phyloP scores from a whole-genome alignment of 2,888 invertebrate genomes.

The Spisula subtruncata region DNA sequence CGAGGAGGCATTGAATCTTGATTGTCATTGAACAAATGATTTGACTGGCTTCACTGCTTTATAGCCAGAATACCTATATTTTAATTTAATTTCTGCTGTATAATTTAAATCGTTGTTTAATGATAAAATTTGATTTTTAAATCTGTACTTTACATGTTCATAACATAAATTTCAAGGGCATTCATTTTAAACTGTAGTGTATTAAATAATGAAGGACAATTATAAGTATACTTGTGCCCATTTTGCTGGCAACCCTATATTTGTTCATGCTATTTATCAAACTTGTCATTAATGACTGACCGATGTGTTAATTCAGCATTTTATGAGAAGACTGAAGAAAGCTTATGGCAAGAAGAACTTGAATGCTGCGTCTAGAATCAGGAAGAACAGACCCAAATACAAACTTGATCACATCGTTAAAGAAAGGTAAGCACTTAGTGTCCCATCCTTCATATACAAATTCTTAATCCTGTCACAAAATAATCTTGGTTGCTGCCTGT shows the following conservation, averaged over 20 bases:
- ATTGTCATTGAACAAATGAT: not conserved
- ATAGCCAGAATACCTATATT: too few species aligned
- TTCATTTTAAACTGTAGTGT: too few species aligned
- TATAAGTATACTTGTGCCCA: too few species aligned
- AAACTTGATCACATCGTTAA: conserved; percentile 98
- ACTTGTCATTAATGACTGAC: not conserved
- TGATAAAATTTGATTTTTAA: too few species aligned
- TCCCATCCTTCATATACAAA: not conserved
- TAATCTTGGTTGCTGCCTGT: not conserved
- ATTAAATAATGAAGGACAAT: too few species aligned
- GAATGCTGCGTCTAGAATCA: conserved; percentile 92
- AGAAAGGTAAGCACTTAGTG: conserved; percentile 90
- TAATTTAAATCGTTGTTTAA: too few species aligned
- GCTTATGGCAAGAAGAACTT: conserved; percentile 95
- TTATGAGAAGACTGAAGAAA: conserved; percentile 90
- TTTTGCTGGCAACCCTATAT: too few species aligned
- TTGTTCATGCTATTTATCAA: not conserved
- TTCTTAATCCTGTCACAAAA: not conserved
- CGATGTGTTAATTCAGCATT: conserved; percentile 81
- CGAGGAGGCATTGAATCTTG: not conserved
- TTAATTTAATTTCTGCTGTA: too few species aligned
- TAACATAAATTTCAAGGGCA: too few species aligned
- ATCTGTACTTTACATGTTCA: too few species aligned
- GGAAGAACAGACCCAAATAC: conserved; percentile 94
- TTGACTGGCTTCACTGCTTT: not conserved